These are phyloP conservation scores for Apotomis capreana DNA, from an alignment of 2,888 invertebrate species.

Conservation along the genomic window DNA sequence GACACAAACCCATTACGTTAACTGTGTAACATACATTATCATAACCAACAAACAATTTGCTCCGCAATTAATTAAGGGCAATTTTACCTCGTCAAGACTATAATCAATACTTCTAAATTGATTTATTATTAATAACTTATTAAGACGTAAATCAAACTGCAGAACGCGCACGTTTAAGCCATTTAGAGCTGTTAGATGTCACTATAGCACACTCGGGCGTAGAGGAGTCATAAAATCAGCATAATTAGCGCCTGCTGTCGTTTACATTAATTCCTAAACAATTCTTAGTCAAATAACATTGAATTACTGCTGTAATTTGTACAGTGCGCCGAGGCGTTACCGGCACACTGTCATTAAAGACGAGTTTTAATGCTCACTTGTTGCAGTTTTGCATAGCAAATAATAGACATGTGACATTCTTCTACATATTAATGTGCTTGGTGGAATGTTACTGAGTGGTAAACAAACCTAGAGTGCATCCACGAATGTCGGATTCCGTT, in stretches of 20 bases:
- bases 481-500: neutral
- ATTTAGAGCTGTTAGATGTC: conserved; percentile 34
- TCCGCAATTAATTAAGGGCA: conserved; percentile 32
- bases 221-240: conserved; percentile 59
- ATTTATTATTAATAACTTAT: conserved; percentile 38
- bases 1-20: conserved; percentile 10
- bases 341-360: conserved; percentile 65
- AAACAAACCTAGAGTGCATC: conserved; percentile 35
- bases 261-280: conserved; percentile 70
- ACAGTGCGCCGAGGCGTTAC: conserved; percentile 56
- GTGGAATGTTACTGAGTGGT: conserved; percentile 48
- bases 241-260: conserved; percentile 62
- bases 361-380: conserved; percentile 62
- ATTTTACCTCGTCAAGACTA: conserved; percentile 26
- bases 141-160: conserved; percentile 39
- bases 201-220: conserved; percentile 40
- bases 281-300: conserved; percentile 64
- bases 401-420: conserved; percentile 71
- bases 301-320: conserved; percentile 70
- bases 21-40: conserved; percentile 19
- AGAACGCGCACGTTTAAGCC: conserved; percentile 37
- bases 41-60: conserved; percentile 31
- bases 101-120: conserved; percentile 37
- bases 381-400: conserved; percentile 76
- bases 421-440: conserved; percentile 46